Conservation (phyloP, 1,140 invertebrate genomes). For the Phymastichus coffea region DNA sequence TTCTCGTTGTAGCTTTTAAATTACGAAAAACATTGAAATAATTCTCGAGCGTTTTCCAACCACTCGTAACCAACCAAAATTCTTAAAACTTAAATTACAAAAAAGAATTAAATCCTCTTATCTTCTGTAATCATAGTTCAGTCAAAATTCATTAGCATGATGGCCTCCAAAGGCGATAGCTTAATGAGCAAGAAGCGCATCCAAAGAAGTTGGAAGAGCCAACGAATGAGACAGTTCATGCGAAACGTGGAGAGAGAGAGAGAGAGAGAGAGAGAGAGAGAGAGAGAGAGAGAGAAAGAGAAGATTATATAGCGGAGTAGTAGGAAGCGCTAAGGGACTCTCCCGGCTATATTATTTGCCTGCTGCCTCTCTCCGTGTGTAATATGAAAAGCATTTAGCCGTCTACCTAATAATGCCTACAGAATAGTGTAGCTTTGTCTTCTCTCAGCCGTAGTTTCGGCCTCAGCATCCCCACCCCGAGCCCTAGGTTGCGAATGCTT, state of each 20-base stretch:
- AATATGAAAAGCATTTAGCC: slow-evolving; percentile 23
- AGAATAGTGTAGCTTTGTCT: slow-evolving; percentile 9
- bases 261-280: neutral
- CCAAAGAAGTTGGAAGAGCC: neutral
- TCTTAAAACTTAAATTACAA: too few species aligned
- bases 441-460: neutral
- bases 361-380: slow-evolving; percentile 8
- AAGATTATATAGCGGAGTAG: too few species aligned
- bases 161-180: too few species aligned
- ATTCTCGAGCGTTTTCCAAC: too few species aligned
- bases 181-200: too few species aligned
- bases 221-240: neutral
- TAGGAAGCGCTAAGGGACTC: neutral
- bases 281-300: neutral
- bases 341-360: slow-evolving; percentile 5
- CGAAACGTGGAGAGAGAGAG: neutral
- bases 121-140: too few species aligned
- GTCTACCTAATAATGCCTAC: slow-evolving; percentile 14
- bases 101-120: too few species aligned
- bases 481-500: neutral
- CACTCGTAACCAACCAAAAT: too few species aligned
- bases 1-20: too few species aligned
- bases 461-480: neutral
- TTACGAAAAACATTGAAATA: too few species aligned
- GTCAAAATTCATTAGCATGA: too few species aligned